Evolutionary conservation across 2,797 vertebrate species (phyloP).

Genomic region (Tachyglossus aculeatus): DNA sequence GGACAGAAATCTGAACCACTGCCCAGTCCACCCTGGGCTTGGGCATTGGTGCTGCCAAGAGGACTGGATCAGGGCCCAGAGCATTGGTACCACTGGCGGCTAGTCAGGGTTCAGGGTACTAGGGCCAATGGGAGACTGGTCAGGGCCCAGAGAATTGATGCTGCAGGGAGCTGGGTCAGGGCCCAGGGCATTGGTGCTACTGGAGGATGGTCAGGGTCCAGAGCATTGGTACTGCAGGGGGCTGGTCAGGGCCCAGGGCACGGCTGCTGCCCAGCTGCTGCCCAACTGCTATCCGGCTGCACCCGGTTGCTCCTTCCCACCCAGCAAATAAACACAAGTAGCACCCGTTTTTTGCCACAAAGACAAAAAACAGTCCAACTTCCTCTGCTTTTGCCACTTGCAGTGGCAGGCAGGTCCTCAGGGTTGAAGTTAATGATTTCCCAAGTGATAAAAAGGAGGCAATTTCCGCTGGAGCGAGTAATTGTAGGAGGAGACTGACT

Average conservation of each 20-base stretch:
- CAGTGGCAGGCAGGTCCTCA: background rate
- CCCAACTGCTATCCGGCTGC: no score
- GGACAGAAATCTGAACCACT: conserved; percentile 22
- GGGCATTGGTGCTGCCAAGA: conserved; percentile 1
- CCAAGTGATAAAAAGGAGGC: conserved; percentile 53
- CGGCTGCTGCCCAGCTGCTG: no score
- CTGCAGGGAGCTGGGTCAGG: no score
- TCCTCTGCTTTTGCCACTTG: no score
- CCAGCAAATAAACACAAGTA: conserved; percentile 10
- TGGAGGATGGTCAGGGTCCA: no score
- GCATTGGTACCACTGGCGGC: no score
- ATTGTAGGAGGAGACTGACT: conserved; percentile 48
- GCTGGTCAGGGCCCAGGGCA: no score
- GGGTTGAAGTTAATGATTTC: conserved; percentile 71
- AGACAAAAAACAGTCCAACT: conserved; percentile 47
- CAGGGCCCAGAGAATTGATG: no score
- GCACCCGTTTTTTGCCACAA: conserved; percentile 60
- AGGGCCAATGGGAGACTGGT: no score
- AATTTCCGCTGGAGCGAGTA: conserved; percentile 56
- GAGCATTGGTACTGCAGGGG: no score
- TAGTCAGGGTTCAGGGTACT: no score
- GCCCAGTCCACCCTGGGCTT: background rate
- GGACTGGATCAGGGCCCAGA: background rate
- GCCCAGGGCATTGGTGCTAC: no score
- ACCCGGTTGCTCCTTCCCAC: background rate